Conservation (phyloP, 2,888 invertebrate genomes). For the Seira musarum region DNA sequence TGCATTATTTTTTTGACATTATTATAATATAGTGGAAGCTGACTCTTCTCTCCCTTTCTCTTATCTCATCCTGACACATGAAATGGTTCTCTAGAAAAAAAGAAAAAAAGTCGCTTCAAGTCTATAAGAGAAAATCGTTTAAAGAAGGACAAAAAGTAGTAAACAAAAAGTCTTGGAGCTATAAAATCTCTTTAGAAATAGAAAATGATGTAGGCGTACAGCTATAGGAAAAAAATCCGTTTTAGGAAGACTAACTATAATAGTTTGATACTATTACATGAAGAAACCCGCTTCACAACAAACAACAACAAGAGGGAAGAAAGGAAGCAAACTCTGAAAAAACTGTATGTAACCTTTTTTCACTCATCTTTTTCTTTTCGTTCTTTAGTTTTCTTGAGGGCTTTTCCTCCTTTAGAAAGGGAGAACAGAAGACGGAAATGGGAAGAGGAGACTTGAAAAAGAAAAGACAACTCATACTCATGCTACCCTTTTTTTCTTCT, state of each 20-base stretch:
- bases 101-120: neutral
- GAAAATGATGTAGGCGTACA: neutral
- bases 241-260: neutral
- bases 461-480: constrained; percentile 52
- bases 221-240: neutral
- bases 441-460: constrained; percentile 63
- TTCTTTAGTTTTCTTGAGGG: constrained; percentile 23
- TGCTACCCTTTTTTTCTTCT: constrained; percentile 23
- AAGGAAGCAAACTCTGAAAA: neutral
- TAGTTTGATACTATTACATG: no score
- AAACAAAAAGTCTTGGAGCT: neutral
- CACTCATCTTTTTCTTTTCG: neutral
- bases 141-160: neutral
- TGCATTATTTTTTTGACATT: constrained; percentile 63
- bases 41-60: constrained; percentile 45
- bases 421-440: constrained; percentile 62
- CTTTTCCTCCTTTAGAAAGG: constrained; percentile 18
- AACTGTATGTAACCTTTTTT: neutral
- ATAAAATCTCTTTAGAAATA: neutral
- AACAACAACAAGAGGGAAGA: neutral
- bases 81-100: constrained; percentile 22
- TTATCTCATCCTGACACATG: constrained; percentile 55
- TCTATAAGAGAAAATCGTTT: neutral
- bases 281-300: neutral
- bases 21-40: constrained; percentile 62